A percentile compares a stretch with the other conserved stretches of the same genome.
phyloP scores from a whole-genome alignment of 2,888 invertebrate genomes.

The Acrocera orbiculus region DNA sequence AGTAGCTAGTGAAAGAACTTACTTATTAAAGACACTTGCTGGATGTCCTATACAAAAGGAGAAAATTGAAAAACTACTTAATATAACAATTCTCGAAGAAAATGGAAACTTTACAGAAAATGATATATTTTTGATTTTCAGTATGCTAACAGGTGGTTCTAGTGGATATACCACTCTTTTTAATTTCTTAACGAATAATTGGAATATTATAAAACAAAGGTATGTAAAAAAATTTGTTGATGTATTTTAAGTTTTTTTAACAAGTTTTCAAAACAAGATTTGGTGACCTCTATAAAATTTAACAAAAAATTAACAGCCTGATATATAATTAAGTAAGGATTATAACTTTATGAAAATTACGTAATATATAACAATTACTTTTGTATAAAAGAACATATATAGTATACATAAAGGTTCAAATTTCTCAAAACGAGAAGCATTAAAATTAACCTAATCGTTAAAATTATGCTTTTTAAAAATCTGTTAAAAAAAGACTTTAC shows the following conservation, averaged over 20 bases:
- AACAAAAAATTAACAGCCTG: too few relatives aligned
- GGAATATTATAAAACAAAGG: slow-evolving; percentile 48
- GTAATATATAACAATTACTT: too few relatives aligned
- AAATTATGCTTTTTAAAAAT: too few relatives aligned
- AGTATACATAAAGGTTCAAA: too few relatives aligned
- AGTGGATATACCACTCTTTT: slow-evolving; percentile 56
- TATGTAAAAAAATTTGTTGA: slow-evolving; percentile 17
- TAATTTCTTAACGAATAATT: slow-evolving; percentile 51
- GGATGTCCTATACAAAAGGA: slow-evolving; percentile 56
- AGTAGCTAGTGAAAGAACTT: slow-evolving; percentile 57
- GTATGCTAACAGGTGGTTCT: slow-evolving; percentile 52
- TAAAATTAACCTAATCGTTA: too few relatives aligned
- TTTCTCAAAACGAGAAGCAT: too few relatives aligned
- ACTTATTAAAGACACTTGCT: slow-evolving; percentile 56
- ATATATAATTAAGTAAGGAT: too few relatives aligned
- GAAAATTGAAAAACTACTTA: slow-evolving; percentile 48
- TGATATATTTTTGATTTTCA: slow-evolving; percentile 56
- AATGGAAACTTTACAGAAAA: slow-evolving; percentile 59
- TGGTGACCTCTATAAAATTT: too few relatives aligned
- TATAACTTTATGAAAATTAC: too few relatives aligned
- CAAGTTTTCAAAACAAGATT: too few relatives aligned
- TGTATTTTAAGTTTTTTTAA: not conserved
- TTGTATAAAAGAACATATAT: too few relatives aligned
- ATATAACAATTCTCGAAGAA: slow-evolving; percentile 48
- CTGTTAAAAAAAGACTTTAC: too few relatives aligned